Conservation (phyloP, 1,140 invertebrate genomes). For the Antheraea pernyi region DNA sequence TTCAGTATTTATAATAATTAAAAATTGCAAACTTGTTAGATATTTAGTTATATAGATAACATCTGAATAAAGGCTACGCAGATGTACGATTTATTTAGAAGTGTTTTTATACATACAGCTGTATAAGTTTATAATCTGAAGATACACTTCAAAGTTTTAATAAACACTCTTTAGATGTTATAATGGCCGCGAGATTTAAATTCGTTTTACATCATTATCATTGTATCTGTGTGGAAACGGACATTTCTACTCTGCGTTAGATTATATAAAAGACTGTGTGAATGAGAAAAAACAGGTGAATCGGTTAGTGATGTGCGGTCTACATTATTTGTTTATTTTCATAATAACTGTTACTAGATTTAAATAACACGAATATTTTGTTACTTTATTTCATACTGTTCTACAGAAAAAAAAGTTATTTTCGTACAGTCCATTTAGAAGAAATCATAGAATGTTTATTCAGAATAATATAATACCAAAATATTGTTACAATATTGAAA, state of each 20-base stretch:
- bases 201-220: not conserved
- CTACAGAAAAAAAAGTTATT: not conserved
- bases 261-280: slow-evolving; percentile 3
- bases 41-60: slow-evolving; percentile 7
- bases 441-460: too few species aligned
- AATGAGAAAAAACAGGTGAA: slow-evolving; percentile 2
- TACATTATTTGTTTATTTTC: slow-evolving; percentile 1
- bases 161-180: not conserved
- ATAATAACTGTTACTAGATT: too few species aligned
- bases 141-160: too few species aligned
- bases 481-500: too few species aligned
- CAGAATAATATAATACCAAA: too few species aligned
- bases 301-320: not conserved
- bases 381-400: not conserved
- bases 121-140: not conserved
- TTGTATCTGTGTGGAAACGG: not conserved
- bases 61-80: slow-evolving; percentile 25
- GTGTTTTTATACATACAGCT: not conserved
- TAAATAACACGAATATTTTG: not conserved
- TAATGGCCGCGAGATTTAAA: not conserved
- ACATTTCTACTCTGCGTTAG: not conserved
- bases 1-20: too few species aligned
- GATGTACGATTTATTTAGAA: slow-evolving; percentile 15
- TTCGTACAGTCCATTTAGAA: not conserved
- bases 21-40: too few species aligned